These are phyloP conservation scores for Latrodectus geometricus DNA, from an alignment of 1,140 invertebrate species.

Conservation along the genomic window DNA sequence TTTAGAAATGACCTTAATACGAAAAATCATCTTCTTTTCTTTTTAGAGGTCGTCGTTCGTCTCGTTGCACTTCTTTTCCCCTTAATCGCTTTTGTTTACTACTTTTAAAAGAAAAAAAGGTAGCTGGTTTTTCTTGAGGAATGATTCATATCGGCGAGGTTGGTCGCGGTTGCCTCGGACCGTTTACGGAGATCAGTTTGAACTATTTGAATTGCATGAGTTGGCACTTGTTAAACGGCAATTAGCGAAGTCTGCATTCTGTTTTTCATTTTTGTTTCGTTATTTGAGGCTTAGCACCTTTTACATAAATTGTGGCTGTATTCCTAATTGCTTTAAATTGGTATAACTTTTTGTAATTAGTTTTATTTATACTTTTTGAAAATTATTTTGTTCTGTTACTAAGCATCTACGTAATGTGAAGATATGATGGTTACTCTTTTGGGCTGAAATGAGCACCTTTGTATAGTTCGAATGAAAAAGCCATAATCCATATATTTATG, in stretches of 20 bases:
- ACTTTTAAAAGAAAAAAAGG: background rate
- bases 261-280: background rate
- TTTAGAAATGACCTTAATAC: slow-evolving; percentile 11
- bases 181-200: background rate
- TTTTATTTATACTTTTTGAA: too few relatives aligned
- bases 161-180: background rate
- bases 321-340: too few relatives aligned
- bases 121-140: background rate
- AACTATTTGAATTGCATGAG: slow-evolving; percentile 27
- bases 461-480: too few relatives aligned
- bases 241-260: background rate
- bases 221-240: background rate
- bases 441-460: too few relatives aligned
- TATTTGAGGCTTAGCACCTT: too few relatives aligned
- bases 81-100: background rate
- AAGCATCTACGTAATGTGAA: too few relatives aligned
- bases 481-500: too few relatives aligned
- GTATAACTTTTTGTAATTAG: too few relatives aligned
- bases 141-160: slow-evolving; percentile 5
- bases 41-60: slow-evolving; percentile 21
- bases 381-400: too few relatives aligned
- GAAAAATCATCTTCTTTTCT: slow-evolving; percentile 9
- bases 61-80: background rate
- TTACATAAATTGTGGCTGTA: too few relatives aligned
- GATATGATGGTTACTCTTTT: too few relatives aligned